Evolutionary conservation across 2,888 invertebrate genomes (phyloP), one percentile per base, ranked within the genome.

Genomic region (Erpobdella octoculata): DNA sequence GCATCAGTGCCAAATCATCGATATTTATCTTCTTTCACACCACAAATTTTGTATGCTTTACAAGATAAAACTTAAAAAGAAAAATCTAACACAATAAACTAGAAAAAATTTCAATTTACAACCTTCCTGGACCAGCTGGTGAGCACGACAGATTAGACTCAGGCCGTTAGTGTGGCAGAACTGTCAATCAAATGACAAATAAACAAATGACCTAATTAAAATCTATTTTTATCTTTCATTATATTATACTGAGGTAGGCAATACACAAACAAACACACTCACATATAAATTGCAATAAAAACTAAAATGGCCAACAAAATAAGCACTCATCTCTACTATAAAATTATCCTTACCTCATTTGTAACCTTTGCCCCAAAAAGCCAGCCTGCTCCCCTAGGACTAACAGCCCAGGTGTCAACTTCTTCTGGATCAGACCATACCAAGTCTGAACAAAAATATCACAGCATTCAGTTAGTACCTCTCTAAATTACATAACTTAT

Each of bases 341-440:
- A 41, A 41, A 41, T 12, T 12, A 41, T 2, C 21, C 53, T 73
- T 71, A 82, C 82, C 79, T 82, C 82, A 81, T 93, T 90, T 61
- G 95, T 94, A 64, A 96, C 94, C 83, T 89, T 89, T 77, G 91
- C 89, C 38, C 98, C 97, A 85, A 98, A 98, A 66, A 98, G 85
- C 92, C 95, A 96, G 18, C 97, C 97, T 70, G 97, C 97, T 41
- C 97, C 97, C 77, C 97, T 87, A 0, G 96, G 95, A 85, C 93
- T 94, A 71, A 92, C 88, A 53, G 90, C 88, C 94, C 96, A 96
- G 78, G 89, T 89, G 74, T 93, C 91, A 71, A 95, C 90, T 80
- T 97, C 95, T 80, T 97, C 96, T 38, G 98, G 98, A 85, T 98
- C 98, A 4, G 97, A 97, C 98, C 98, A 98, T 69, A 98, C 90